Evolutionary conservation across 2,888 invertebrate species (phyloP), one percentile per base, ranked within the genome.

Genomic region (Furcula furcula): DNA sequence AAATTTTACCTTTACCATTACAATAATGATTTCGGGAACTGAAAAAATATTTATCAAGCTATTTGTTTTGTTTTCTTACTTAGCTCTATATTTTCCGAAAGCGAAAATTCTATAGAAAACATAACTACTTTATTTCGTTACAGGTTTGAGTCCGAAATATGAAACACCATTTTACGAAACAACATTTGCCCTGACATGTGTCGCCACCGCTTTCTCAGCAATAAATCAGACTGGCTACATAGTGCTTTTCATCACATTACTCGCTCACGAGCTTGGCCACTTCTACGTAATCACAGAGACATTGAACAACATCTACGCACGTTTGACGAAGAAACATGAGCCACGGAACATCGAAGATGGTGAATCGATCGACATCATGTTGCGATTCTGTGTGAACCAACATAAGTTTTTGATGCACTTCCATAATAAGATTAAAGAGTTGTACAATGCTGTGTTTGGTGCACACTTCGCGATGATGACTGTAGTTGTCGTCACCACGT

Each of bases 141-240:
- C 62, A 79, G 78, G 78, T 38, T 58, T 79, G 1, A 46, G 55
- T 12, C 64, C 66, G 14, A 73, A 74, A 53, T 75, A 76, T 40
- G 67, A 73, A 41, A 67, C 65, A 2, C 78, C 78, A 4, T 68
- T 62, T 39, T 79, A 58, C 50, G 72, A 78, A 56, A 55, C 60
- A 33, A 62, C 70, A 6, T 78, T 71, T 38, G 41, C 40, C 1
- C 31, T 78, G 15, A 77, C 73, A 7, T 50, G 49, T 16, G 41
- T 66, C 7, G 74, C 54, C 2, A 71, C 76, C 2, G 49, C 50
- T 1, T 79, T 78, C 45, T 79, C 78, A 0, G 77, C 65, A 5
- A 49, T 76, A 42, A 79, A 76, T 53, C 78, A 78, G 42, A 77
- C 76, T 0, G 78, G 76, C 12, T 77, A 76, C 58, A 77, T 76